These are phyloP conservation scores for Phyllostomus hastatus DNA, from an alignment of 2,113 vertebrate species.

Conservation along the genomic window DNA sequence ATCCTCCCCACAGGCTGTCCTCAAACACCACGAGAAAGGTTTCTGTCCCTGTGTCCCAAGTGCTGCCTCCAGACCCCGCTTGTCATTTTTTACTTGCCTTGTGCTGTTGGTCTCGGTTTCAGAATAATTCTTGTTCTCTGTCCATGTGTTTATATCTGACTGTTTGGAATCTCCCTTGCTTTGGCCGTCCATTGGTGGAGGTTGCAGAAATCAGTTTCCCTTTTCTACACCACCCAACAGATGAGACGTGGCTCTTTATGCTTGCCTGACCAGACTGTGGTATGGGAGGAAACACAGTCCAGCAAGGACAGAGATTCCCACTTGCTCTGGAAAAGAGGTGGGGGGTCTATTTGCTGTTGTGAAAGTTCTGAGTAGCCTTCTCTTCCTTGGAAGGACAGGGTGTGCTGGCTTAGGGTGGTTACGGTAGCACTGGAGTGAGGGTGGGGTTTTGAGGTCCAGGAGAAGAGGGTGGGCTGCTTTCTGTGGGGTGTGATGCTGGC, in stretches of 20 bases:
- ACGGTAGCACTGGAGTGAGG: too few relatives aligned
- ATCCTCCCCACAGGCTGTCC: neutral
- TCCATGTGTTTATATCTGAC: neutral
- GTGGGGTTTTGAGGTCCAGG: neutral
- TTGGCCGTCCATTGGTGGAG: neutral
- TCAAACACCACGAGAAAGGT: neutral
- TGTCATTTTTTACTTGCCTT: neutral
- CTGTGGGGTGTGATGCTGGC: neutral
- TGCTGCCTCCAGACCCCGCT: too few relatives aligned
- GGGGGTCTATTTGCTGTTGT: neutral
- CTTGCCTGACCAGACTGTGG: neutral
- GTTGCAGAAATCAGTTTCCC: neutral
- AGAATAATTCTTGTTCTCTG: neutral
- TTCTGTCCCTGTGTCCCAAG: neutral
- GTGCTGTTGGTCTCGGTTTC: neutral
- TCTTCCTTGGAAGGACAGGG: neutral
- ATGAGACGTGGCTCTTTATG: neutral
- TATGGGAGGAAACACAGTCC: neutral
- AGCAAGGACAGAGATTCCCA: neutral
- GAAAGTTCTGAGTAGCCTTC: neutral
- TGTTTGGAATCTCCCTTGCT: neutral
- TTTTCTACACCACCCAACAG: neutral
- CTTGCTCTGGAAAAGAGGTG: neutral
- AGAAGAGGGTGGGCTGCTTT: neutral
- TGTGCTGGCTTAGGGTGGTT: neutral